Evolutionary conservation across 2,888 invertebrate species (phyloP).

Genomic region (Microctonus hyperodae): DNA sequence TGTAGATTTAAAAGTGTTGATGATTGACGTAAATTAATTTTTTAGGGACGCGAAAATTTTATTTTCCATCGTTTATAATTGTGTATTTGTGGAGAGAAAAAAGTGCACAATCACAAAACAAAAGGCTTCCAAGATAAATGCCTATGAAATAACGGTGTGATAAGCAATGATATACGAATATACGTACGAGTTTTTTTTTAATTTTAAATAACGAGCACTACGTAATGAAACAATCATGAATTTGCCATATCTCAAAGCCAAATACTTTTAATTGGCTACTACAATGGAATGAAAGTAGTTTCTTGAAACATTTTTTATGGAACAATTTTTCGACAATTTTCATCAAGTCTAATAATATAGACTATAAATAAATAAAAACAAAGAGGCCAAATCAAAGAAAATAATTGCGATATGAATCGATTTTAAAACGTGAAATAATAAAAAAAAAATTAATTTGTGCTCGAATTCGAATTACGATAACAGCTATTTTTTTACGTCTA

Average conservation of each 20-base stretch:
- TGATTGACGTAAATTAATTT: neutral
- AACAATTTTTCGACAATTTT: neutral
- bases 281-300: slow-evolving; percentile 1
- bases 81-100: slow-evolving; percentile 2
- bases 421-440: slow-evolving; percentile 8
- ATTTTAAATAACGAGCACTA: slow-evolving; percentile 41
- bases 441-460: slow-evolving; percentile 22
- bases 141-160: slow-evolving; percentile 30
- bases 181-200: slow-evolving; percentile 39
- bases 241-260: slow-evolving; percentile 32
- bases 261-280: slow-evolving; percentile 23
- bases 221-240: slow-evolving; percentile 41
- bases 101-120: slow-evolving; percentile 5
- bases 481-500: slow-evolving; percentile 52
- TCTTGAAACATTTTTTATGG: neutral
- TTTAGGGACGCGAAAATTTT: neutral
- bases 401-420: slow-evolving; percentile 10
- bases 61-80: slow-evolving; percentile 1
- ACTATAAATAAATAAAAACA: slow-evolving; percentile 9
- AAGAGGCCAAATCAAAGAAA: slow-evolving; percentile 17
- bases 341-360: neutral
- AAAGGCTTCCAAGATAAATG: slow-evolving; percentile 33
- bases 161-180: slow-evolving; percentile 32
- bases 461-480: slow-evolving; percentile 46
- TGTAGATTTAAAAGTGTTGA: neutral